Percentiles rank a stretch among this genome's conserved stretches.
Conservation (phyloP, 2,888 invertebrate species). For the Drosophila silvestris region DNA sequence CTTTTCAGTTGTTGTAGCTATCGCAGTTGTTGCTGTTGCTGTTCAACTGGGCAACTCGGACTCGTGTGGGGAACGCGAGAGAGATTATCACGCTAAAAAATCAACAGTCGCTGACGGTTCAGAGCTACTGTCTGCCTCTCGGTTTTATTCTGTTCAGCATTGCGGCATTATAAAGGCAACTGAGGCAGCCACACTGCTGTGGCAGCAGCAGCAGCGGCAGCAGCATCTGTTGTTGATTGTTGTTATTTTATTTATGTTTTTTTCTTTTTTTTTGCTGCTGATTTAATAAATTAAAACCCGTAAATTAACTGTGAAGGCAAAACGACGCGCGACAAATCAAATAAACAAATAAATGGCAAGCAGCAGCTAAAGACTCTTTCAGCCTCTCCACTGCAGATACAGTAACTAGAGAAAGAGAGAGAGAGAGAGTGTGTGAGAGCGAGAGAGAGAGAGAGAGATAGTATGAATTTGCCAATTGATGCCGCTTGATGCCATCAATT, state of each 20-base stretch:
- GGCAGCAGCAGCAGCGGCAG: conserved; percentile 14
- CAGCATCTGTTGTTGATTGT: conserved; percentile 70
- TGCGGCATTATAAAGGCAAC: conserved; percentile 48
- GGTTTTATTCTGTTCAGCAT: background rate
- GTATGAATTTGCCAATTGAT: conserved; percentile 49
- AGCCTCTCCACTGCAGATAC: conserved; percentile 6
- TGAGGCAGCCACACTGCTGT: conserved; percentile 9
- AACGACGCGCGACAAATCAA: conserved; percentile 77
- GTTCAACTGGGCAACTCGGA: conserved; percentile 19
- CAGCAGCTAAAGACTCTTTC: conserved; percentile 47
- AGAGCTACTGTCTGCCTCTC: conserved; percentile 38
- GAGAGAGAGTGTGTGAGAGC: background rate
- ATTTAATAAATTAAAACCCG: conserved; percentile 76
- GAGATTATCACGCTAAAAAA: conserved; percentile 71
- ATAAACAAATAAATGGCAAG: conserved; percentile 69
- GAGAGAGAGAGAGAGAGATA: background rate
- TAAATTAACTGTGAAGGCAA: conserved; percentile 78
- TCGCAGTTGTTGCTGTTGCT: conserved; percentile 17
- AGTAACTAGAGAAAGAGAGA: background rate
- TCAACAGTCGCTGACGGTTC: conserved; percentile 57
- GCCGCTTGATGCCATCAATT: conserved; percentile 38
- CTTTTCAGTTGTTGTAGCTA: conserved; percentile 50
- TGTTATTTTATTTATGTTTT: conserved; percentile 22
- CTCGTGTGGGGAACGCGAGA: conserved; percentile 32
- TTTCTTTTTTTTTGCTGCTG: conserved; percentile 58